A percentile compares a stretch with the other conserved stretches of the same genome.
phyloP scores from a whole-genome alignment of 2,888 invertebrate genomes.

The Drosophila cyrtoloma region DNA sequence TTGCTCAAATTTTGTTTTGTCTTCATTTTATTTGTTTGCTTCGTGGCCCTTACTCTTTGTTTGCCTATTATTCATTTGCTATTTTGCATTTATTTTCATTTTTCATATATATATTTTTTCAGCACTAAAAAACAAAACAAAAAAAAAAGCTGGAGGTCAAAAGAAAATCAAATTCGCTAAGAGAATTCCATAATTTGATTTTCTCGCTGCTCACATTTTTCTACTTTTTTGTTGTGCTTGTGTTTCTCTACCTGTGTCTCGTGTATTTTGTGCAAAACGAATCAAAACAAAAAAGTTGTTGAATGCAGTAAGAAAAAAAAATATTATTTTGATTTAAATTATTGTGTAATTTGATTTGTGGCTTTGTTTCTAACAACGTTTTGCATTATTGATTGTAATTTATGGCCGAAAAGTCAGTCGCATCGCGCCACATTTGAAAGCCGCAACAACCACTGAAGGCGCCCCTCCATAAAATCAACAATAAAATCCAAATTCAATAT shows the following conservation, averaged over 20 bases:
- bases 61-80: conserved; percentile 22
- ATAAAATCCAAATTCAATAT: conserved; percentile 10
- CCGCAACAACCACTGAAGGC: not conserved
- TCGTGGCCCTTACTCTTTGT: conserved; percentile 4
- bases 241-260: conserved; percentile 8
- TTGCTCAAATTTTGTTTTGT: conserved; percentile 24
- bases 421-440: conserved; percentile 30
- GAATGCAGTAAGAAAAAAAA: not conserved
- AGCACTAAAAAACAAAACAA: conserved; percentile 39
- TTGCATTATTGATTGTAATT: conserved; percentile 65
- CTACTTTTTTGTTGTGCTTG: conserved; percentile 12
- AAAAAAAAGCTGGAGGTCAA: conserved; percentile 28
- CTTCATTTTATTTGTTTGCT: conserved; percentile 13
- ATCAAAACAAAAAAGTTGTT: not conserved
- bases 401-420: conserved; percentile 35
- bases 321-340: conserved; percentile 12
- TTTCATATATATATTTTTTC: conserved; percentile 22
- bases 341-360: conserved; percentile 62
- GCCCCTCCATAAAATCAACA: conserved; percentile 11
- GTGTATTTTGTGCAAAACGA: conserved; percentile 7
- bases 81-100: conserved; percentile 6
- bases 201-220: conserved; percentile 12
- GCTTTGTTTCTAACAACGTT: conserved; percentile 40
- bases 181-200: conserved; percentile 47
- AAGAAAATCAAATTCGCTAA: conserved; percentile 43